Conservation (phyloP, 2,113 vertebrate genomes). For the Thomomys bottae region DNA sequence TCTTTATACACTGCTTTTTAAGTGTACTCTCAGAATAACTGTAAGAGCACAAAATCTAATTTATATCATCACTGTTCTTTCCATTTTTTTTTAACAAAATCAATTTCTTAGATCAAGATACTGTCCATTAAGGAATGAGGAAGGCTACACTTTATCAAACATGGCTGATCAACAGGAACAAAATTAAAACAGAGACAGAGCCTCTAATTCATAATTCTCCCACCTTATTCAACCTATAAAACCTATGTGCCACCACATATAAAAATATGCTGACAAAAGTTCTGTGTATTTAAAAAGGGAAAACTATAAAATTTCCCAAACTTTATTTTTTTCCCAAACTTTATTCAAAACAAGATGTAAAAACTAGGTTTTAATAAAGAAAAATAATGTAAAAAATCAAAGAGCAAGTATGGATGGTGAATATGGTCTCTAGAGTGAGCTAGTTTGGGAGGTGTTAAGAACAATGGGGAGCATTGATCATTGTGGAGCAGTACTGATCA, state of each 20-base stretch:
- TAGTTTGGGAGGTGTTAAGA: not conserved
- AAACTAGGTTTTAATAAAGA: conserved; percentile 18
- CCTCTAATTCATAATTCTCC: not conserved
- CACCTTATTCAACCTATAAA: too few species aligned
- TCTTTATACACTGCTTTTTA: conserved; percentile 36
- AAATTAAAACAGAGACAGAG: conserved; percentile 10
- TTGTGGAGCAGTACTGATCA: not conserved
- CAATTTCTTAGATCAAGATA: conserved; percentile 44
- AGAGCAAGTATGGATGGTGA: not conserved
- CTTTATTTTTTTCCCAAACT: conserved; percentile 14
- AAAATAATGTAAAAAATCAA: not conserved
- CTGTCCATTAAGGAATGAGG: not conserved
- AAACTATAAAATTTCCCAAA: conserved; percentile 24
- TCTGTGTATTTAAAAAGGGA: conserved; percentile 30
- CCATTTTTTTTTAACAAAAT: conserved; percentile 22
- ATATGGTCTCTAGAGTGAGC: not conserved
- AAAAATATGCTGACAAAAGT: not conserved
- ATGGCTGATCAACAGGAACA: not conserved
- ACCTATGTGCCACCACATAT: not conserved
- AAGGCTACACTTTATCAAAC: conserved; percentile 14
- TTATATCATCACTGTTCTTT: conserved; percentile 36
- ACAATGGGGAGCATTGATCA: not conserved
- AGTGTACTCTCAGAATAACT: conserved; percentile 41
- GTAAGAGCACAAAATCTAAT: conserved; percentile 40
- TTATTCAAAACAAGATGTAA: not conserved